These are phyloP conservation scores for Zoanthus gigantus DNA, from an alignment of 92 coral and sea anemone genomes.

Conservation along the genomic window DNA sequence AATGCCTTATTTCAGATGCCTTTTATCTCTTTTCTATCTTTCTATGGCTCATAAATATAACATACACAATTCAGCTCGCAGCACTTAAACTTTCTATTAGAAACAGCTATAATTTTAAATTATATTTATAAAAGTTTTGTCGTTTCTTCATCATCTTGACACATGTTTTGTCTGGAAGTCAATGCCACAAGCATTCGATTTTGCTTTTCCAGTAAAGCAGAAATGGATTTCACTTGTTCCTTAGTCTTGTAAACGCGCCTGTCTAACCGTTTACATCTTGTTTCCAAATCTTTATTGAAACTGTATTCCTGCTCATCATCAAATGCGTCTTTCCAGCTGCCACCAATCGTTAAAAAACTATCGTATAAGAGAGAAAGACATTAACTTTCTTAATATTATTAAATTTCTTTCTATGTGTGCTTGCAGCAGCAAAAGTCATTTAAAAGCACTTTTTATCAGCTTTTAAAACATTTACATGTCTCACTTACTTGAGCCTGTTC, in stretches of 20 bases:
- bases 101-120: too few relatives aligned
- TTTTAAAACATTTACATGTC: background rate
- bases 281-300: background rate
- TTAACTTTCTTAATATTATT: background rate
- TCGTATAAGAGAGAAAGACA: background rate
- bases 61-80: too few relatives aligned
- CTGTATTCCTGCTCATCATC: constrained; percentile 26
- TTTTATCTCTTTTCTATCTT: too few relatives aligned
- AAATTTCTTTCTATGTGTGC: too few relatives aligned
- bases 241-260: constrained; percentile 34
- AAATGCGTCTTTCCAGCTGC: background rate
- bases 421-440: too few relatives aligned
- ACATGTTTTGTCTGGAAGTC: background rate
- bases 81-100: too few relatives aligned
- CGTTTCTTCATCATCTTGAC: background rate
- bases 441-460: background rate
- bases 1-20: too few relatives aligned
- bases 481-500: constrained; percentile 25
- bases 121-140: background rate
- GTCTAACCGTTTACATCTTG: constrained; percentile 12
- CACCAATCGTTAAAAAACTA: background rate
- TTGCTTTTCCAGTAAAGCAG: constrained; percentile 33
- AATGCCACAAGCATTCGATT: constrained; percentile 29
- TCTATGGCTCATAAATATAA: too few relatives aligned
- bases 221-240: constrained; percentile 6